These are phyloP conservation scores for Paraescarpia echinospica DNA, from an alignment of 1,140 invertebrate genomes.

Conservation along the genomic window DNA sequence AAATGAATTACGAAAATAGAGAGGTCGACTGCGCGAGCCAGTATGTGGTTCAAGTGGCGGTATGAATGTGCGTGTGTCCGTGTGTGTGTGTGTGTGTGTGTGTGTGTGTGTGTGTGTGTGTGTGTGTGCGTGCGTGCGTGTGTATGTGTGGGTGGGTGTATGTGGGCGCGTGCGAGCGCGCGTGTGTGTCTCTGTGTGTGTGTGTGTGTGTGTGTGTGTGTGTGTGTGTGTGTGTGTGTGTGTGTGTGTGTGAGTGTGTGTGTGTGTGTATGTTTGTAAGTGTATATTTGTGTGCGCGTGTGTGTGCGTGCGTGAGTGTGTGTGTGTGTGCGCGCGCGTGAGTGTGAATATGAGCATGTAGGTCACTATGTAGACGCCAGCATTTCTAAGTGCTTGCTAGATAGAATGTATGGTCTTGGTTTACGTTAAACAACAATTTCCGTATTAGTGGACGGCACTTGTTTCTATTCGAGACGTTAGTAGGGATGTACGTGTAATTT, in stretches of 20 bases:
- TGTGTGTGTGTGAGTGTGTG: constrained; percentile 22
- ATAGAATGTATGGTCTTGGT: no score
- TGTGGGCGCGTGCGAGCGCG: no score
- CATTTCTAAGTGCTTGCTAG: no score
- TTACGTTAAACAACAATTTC: no score
- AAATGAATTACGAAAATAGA: background rate
- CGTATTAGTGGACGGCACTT: no score
- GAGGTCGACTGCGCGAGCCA: background rate
- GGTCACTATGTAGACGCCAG: no score
- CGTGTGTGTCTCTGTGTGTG: constrained; percentile 20
- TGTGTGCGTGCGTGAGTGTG: no score
- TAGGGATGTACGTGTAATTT: no score
- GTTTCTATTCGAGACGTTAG: no score
- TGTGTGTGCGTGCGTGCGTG: constrained; percentile 12
- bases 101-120: constrained; percentile 18
- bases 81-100: constrained; percentile 18
- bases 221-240: constrained; percentile 25
- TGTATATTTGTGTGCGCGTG: no score
- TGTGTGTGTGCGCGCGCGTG: no score
- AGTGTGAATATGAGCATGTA: no score
- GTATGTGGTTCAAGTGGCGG: background rate
- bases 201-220: constrained; percentile 27
- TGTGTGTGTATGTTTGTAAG: constrained; percentile 9
- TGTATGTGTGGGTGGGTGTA: background rate
- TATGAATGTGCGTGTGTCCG: background rate